Conservation (phyloP, 2,888 invertebrate genomes). For the Diabrotica balteata region DNA sequence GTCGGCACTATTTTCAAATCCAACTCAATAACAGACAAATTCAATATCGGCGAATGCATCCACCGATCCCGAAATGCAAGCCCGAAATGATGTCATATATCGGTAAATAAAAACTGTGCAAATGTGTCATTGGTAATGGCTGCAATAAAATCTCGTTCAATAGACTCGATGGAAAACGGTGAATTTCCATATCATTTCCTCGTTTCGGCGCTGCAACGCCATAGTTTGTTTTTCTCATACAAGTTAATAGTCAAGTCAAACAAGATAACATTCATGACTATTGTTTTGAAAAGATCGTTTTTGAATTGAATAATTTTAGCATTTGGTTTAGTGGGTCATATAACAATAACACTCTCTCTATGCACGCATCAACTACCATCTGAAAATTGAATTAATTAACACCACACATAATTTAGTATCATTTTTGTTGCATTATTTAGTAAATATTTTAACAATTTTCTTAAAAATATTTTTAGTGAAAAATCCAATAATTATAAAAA, state of each 20-base stretch:
- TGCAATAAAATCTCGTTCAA: conserved; percentile 49
- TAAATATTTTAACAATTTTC: too few relatives aligned
- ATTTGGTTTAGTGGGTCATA: too few relatives aligned
- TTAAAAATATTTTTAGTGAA: too few relatives aligned
- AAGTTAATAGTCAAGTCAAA: neutral
- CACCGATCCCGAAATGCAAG: conserved; percentile 17
- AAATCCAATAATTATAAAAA: too few relatives aligned
- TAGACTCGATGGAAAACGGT: conserved; percentile 46
- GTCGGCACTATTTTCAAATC: neutral
- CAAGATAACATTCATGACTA: neutral
- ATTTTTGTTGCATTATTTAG: too few relatives aligned
- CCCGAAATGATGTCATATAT: conserved; percentile 30
- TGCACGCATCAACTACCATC: too few relatives aligned
- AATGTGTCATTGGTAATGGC: conserved; percentile 48
- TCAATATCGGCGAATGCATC: conserved; percentile 11
- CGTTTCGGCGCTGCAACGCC: conserved; percentile 45
- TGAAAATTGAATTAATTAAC: too few relatives aligned
- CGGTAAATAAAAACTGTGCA: conserved; percentile 36
- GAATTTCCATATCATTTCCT: conserved; percentile 56
- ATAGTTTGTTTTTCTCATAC: conserved; percentile 8
- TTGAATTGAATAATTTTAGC: too few relatives aligned
- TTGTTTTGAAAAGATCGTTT: too few relatives aligned
- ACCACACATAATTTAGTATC: too few relatives aligned
- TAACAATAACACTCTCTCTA: too few relatives aligned
- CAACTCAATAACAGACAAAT: conserved; percentile 10